Conservation (phyloP, 2,113 vertebrate genomes). For the Cranoglanis bouderius region DNA sequence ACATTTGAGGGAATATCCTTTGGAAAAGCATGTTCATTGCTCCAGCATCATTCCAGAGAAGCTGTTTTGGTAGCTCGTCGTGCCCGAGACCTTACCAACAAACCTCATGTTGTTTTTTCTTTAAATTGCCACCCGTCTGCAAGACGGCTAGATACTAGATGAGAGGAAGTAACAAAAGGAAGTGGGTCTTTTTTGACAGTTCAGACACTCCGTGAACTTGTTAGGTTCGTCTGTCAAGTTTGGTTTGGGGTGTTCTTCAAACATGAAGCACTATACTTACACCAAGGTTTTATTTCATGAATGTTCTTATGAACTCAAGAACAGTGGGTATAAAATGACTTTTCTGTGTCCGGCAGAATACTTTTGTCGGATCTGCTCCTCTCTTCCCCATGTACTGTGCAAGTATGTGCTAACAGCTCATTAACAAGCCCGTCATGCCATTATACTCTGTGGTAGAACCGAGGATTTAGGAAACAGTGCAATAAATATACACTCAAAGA, state of each 20-base stretch:
- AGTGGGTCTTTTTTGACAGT: background rate
- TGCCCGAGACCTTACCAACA: background rate
- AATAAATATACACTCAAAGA: background rate
- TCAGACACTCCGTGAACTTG: background rate
- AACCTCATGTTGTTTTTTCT: background rate
- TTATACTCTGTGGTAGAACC: background rate
- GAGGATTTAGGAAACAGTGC: background rate
- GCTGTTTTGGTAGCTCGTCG: background rate
- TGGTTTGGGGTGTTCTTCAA: background rate
- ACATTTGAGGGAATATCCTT: no score
- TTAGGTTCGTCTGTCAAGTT: background rate
- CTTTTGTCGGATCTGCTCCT: background rate
- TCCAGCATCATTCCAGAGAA: no score
- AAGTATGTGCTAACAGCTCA: background rate
- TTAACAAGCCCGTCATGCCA: background rate
- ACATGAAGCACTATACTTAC: background rate
- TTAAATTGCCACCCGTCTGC: background rate
- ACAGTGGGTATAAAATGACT: no score
- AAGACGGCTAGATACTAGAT: background rate
- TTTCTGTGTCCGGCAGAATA: background rate
- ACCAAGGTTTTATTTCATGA: background rate
- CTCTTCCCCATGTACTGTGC: background rate
- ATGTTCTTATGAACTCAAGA: no score
- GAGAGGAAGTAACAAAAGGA: background rate
- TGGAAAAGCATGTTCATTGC: no score